Evolutionary conservation across 1,140 invertebrate genomes (phyloP).

Genomic region (Aleiodes sp.): DNA sequence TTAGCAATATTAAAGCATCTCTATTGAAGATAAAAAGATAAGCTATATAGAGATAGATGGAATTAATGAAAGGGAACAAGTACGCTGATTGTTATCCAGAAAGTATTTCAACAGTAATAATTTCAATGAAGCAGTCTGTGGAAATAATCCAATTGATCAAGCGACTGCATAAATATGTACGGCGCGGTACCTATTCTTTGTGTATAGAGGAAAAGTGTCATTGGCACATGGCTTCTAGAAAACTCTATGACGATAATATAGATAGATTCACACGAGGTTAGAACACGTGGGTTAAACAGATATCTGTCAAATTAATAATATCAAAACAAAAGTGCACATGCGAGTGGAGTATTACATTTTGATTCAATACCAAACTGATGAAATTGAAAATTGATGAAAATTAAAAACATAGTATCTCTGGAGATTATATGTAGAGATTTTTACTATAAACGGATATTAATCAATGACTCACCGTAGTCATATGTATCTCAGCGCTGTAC

Average conservation of each 20-base stretch:
- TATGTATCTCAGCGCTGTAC: slow-evolving; percentile 54
- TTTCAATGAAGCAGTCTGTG: too few species aligned
- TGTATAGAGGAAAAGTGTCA: background rate
- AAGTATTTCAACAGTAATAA: too few species aligned
- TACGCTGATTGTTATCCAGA: too few species aligned
- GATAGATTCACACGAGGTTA: background rate
- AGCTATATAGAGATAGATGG: too few species aligned
- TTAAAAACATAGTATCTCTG: too few species aligned
- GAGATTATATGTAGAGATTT: background rate
- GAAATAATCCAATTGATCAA: too few species aligned
- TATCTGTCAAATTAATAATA: background rate
- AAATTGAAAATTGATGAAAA: too few species aligned
- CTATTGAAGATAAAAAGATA: slow-evolving; percentile 13
- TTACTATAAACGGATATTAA: background rate
- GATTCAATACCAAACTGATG: too few species aligned
- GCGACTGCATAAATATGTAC: too few species aligned
- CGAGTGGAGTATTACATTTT: too few species aligned
- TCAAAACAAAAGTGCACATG: slow-evolving; percentile 19
- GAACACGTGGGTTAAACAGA: background rate
- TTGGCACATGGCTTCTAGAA: background rate
- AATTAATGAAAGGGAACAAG: too few species aligned
- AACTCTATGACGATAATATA: background rate
- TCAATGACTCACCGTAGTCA: slow-evolving; percentile 55
- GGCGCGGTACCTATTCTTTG: too few species aligned
- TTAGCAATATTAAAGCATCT: slow-evolving; percentile 39